Percentiles rank a stretch among this genome's conserved stretches.
Conservation (phyloP, 1,140 invertebrate genomes). For the Cataglyphis hispanica region DNA sequence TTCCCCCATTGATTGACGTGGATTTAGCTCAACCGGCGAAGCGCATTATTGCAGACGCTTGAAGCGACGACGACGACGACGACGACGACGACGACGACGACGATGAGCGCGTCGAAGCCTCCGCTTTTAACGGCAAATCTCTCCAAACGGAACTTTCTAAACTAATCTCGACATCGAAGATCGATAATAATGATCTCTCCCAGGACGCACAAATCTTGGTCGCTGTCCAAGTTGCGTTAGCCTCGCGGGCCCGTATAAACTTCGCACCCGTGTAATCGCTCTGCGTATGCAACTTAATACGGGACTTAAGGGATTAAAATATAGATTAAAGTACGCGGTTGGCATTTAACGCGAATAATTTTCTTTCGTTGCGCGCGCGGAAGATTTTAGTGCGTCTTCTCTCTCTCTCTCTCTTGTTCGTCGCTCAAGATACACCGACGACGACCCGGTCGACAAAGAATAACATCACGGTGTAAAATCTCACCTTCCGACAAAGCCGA, state of each 20-base stretch:
- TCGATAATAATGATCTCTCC: slow-evolving; percentile 63
- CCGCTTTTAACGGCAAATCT: slow-evolving; percentile 54
- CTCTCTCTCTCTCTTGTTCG: background rate
- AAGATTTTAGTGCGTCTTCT: slow-evolving; percentile 1
- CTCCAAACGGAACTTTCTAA: slow-evolving; percentile 48
- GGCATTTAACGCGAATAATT: slow-evolving; percentile 50
- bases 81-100: slow-evolving; percentile 15
- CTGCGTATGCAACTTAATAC: slow-evolving; percentile 50
- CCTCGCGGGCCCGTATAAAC: slow-evolving; percentile 28
- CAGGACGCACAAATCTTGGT: slow-evolving; percentile 62
- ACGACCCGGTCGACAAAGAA: slow-evolving; percentile 15
- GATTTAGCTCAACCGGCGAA: slow-evolving; percentile 35
- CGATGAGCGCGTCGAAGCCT: slow-evolving; percentile 7
- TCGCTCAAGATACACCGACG: background rate
- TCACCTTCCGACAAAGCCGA: background rate
- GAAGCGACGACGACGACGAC: slow-evolving; percentile 22
- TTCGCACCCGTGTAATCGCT: slow-evolving; percentile 34
- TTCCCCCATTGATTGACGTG: slow-evolving; percentile 54
- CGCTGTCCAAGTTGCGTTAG: slow-evolving; percentile 56
- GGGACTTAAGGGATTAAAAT: slow-evolving; percentile 56
- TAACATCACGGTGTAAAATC: slow-evolving; percentile 14
- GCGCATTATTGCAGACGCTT: slow-evolving; percentile 40
- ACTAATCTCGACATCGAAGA: slow-evolving; percentile 60
- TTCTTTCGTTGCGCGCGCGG: slow-evolving; percentile 22
- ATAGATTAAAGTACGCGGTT: slow-evolving; percentile 54